Evolutionary conservation across 2,888 invertebrate genomes (phyloP).

Genomic region (Orchesella flavescens): DNA sequence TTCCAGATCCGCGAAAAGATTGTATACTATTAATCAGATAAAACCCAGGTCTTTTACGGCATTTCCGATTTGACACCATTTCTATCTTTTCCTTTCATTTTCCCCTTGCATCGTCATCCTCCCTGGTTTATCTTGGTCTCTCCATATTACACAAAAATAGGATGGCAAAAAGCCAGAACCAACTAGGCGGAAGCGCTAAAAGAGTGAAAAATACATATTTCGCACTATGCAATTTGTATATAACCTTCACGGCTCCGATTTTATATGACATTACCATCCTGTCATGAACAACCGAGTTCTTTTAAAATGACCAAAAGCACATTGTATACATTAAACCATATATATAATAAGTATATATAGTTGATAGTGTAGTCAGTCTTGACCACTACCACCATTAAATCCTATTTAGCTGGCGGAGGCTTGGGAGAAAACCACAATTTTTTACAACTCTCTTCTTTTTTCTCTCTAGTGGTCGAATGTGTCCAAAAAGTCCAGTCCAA

Average conservation of each 20-base stretch:
- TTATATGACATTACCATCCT: background rate
- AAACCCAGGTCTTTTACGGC: constrained; percentile 46
- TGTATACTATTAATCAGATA: constrained; percentile 45
- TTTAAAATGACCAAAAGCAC: background rate
- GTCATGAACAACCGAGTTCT: constrained; percentile 6
- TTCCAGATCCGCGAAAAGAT: constrained; percentile 17
- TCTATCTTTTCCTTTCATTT: constrained; percentile 48
- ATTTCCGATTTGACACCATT: constrained; percentile 58
- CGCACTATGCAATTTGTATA: background rate
- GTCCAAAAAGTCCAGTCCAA: background rate
- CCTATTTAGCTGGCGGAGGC: constrained; percentile 7
- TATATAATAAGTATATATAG: too few relatives aligned
- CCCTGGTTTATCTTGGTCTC: constrained; percentile 5
- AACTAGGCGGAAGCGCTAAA: background rate
- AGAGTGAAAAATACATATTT: constrained; percentile 9
- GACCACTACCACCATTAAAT: constrained; percentile 29
- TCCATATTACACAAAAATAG: background rate
- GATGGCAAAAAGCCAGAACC: constrained; percentile 31
- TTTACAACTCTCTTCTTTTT: background rate
- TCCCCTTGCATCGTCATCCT: constrained; percentile 11
- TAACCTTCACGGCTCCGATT: background rate
- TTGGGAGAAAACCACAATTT: constrained; percentile 1
- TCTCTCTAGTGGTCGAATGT: background rate
- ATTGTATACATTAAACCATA: constrained; percentile 4
- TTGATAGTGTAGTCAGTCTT: constrained; percentile 51